phyloP scores from a whole-genome alignment of 2,113 vertebrate species.

The Ailuropoda melanoleuca region DNA sequence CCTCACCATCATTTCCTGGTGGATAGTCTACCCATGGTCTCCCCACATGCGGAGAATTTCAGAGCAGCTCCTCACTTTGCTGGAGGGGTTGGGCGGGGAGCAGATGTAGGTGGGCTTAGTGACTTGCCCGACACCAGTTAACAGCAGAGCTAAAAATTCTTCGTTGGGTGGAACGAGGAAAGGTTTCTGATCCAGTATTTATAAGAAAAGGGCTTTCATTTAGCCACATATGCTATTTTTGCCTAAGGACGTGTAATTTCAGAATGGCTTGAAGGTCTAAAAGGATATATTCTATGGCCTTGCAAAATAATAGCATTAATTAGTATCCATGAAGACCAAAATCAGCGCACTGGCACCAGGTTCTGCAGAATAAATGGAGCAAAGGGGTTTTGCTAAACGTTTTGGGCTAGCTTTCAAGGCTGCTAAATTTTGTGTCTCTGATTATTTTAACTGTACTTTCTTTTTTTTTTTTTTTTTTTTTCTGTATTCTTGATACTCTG shows the following conservation, averaged over 20 bases:
- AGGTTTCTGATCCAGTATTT: conserved; percentile 5
- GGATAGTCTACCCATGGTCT: neutral
- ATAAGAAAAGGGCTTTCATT: neutral
- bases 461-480: neutral
- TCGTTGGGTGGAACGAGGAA: neutral
- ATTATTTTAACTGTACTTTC: neutral
- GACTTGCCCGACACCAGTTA: neutral
- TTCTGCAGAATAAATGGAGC: conserved; percentile 15
- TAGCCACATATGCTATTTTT: neutral
- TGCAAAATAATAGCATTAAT: neutral
- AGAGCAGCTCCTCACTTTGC: neutral
- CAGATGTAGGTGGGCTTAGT: neutral
- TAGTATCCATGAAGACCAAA: neutral
- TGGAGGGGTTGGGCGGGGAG: accelerated
- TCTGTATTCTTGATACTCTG: neutral
- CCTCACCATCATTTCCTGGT: neutral
- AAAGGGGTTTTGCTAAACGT: neutral
- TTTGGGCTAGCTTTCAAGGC: neutral
- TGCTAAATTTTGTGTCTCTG: neutral
- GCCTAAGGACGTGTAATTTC: neutral
- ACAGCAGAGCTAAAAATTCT: neutral
- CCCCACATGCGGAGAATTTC: neutral
- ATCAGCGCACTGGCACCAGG: neutral
- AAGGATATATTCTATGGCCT: neutral
- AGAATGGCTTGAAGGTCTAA: neutral